phyloP scores from a whole-genome alignment of 2,888 invertebrate species.

The Ganaspis brasiliensis region DNA sequence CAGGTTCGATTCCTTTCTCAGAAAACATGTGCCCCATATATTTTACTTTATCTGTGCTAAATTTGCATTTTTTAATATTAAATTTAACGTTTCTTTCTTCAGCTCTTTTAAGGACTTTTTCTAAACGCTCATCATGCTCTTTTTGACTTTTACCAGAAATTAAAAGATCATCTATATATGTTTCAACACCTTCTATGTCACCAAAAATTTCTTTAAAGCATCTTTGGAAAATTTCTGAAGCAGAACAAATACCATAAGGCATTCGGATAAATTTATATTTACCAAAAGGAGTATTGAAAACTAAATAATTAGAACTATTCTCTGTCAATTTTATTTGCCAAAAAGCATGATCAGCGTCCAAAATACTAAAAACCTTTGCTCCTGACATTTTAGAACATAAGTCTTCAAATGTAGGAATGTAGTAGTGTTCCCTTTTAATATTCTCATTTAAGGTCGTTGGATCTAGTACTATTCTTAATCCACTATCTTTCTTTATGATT shows the following conservation, averaged over 20 bases:
- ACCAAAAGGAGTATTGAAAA: constrained; percentile 66
- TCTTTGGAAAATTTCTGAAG: constrained; percentile 67
- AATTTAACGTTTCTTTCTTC: constrained; percentile 48
- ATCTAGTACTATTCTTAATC: constrained; percentile 67
- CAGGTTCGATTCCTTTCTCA: constrained; percentile 49
- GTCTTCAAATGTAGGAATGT: neutral
- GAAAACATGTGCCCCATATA: constrained; percentile 51
- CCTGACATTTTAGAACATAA: neutral
- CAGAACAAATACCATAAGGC: constrained; percentile 66
- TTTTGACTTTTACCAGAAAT: constrained; percentile 58
- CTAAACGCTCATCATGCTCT: constrained; percentile 62
- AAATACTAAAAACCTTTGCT: neutral
- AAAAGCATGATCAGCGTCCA: neutral
- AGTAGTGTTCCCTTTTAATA: constrained; percentile 60
- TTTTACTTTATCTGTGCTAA: constrained; percentile 46
- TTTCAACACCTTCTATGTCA: constrained; percentile 61
- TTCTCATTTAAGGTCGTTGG: constrained; percentile 64
- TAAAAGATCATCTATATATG: constrained; percentile 64
- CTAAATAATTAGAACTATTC: constrained; percentile 60
- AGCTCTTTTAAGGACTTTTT: constrained; percentile 46
- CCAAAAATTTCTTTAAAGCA: constrained; percentile 60
- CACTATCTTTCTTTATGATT: constrained; percentile 39
- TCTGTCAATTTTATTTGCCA: constrained; percentile 60
- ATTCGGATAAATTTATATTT: constrained; percentile 65
- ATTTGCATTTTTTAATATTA: constrained; percentile 48